Base-by-base conservation (phyloP, 2,888 invertebrate species). In the Hemithea aestivaria region DNA sequence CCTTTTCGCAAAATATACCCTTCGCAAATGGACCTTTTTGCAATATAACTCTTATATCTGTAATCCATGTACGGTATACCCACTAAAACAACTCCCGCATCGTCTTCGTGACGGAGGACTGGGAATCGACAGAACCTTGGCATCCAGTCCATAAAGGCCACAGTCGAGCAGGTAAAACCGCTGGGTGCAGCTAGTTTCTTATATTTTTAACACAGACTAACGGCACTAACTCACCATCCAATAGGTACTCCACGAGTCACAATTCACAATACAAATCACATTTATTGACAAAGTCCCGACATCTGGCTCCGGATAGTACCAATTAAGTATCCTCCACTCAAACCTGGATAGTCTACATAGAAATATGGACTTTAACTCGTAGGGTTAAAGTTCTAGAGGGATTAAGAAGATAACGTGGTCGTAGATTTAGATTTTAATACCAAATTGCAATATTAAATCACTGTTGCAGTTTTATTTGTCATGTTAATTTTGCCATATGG, bases 251-350 rank as follows among this genome's bases (percentile, higher is more conserved):
- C 27, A 34, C 22, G 22, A 12, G 28, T n/a, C 10, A 24, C 27
- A 10, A 3, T 21, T 28, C 47, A 56, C 56, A 62, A 40, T 64
- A 60, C 70, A 67, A 71, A 70, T 70, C 63, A 64, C 65, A 62
- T 73, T 70, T 74, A 75, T 69, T 73, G 72, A 69, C 73, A 66
- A 66, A 69, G 66, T 66, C 54, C 59, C 61, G 54, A 58, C 73
- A 69, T 69, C 72, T 71, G 66, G 56, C 57, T 61, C 65, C 68
- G 62, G 63, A 68, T 67, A 64, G 60, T 46, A 57, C 73, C 75
- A 74, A 76, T 76, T 75, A 75, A 69, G 67, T 64, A 56, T 57
- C 60, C 42, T 16, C 33, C 37, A 42, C 34, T 37, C 56, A 57
- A 57, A 52, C 36, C 21, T 24, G 10, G 27, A 16, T 29, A 3